Conservation (phyloP, 2,888 invertebrate species). For the Coelogynopora nodosa region DNA sequence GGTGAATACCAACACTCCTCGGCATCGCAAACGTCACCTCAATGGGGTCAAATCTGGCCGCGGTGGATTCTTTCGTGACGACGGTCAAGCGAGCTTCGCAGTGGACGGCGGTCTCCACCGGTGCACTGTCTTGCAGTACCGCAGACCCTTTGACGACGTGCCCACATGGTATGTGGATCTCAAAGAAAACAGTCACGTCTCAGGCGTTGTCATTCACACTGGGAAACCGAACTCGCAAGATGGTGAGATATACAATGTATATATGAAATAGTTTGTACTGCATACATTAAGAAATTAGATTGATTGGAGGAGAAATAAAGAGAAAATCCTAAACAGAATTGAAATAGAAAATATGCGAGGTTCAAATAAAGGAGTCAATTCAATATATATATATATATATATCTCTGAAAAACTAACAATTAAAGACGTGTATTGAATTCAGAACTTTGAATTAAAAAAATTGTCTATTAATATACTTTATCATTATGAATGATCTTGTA, state of each 20-base stretch:
- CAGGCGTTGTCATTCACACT: conserved; percentile 64
- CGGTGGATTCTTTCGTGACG: background rate
- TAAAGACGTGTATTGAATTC: too few species aligned
- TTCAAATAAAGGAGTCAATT: too few species aligned
- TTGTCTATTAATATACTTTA: too few species aligned
- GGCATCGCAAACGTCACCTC: conserved; percentile 63
- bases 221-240: conserved; percentile 49
- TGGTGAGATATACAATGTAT: background rate
- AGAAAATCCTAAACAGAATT: too few species aligned
- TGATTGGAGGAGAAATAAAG: too few species aligned
- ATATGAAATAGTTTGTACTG: too few species aligned
- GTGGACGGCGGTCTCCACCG: conserved; percentile 64
- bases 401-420: too few species aligned
- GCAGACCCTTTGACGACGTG: conserved; percentile 64
- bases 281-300: too few species aligned
- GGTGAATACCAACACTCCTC: conserved; percentile 60
- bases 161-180: conserved; percentile 65
- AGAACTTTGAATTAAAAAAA: too few species aligned
- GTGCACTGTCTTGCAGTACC: conserved; percentile 63
- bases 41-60: conserved; percentile 45
- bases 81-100: conserved; percentile 51
- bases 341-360: too few species aligned
- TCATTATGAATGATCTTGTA: too few species aligned
- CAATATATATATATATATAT: too few species aligned
- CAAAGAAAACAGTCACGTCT: conserved; percentile 59